Percentiles rank a stretch among this genome's conserved stretches.
These are phyloP conservation scores for Gavialis gangeticus DNA, from an alignment of 2,113 vertebrate genomes.

Conservation along the genomic window DNA sequence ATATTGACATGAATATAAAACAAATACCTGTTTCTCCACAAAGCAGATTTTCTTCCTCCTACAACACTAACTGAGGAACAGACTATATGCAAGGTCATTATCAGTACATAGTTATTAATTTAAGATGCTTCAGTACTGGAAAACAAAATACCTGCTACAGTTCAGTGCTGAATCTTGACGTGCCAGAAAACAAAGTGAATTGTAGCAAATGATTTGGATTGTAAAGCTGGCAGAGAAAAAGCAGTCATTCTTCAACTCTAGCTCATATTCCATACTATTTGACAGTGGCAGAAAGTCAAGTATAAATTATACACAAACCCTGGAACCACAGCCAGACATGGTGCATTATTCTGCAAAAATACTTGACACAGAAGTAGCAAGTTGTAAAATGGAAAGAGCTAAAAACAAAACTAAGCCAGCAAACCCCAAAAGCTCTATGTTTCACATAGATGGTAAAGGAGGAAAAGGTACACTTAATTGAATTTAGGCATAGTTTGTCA, in stretches of 20 bases:
- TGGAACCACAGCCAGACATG: neutral
- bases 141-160: neutral
- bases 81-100: neutral
- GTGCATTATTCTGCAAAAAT: neutral
- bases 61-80: neutral
- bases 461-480: neutral
- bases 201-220: neutral
- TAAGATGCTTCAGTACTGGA: neutral
- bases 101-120: neutral
- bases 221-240: neutral
- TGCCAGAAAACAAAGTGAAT: neutral
- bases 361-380: slow-evolving; percentile 2
- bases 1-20: neutral
- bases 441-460: neutral
- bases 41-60: neutral
- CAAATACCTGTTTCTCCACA: neutral
- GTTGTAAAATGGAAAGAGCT: neutral
- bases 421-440: neutral
- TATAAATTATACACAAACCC: slow-evolving; percentile 4
- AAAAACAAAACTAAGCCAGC: neutral
- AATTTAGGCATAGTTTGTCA: neutral
- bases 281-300: slow-evolving; percentile 3
- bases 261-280: neutral
- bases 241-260: neutral
- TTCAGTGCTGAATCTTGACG: neutral